Conservation (phyloP, 2,888 invertebrate species). For the Ophion ellenae region DNA sequence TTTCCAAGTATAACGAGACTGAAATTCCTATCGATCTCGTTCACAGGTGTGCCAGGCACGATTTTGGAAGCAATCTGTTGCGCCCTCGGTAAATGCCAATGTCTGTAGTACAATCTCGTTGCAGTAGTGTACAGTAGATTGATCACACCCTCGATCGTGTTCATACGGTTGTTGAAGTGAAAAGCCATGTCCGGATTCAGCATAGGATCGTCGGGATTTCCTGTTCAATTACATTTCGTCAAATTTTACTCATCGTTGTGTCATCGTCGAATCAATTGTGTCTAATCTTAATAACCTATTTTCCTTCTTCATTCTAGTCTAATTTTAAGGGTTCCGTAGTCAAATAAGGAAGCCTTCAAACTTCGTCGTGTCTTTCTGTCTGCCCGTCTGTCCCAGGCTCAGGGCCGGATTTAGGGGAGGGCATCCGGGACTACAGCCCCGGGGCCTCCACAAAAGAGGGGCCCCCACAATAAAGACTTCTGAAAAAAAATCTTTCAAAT, state of each 20-base stretch:
- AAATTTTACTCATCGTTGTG: background rate
- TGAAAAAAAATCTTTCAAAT: too few relatives aligned
- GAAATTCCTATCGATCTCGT: conserved; percentile 77
- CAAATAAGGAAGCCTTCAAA: background rate
- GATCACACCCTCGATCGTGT: conserved; percentile 72
- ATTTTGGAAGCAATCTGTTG: conserved; percentile 76
- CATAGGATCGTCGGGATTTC: conserved; percentile 79
- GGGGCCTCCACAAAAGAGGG: too few relatives aligned
- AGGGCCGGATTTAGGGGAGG: too few relatives aligned
- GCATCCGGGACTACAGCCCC: too few relatives aligned
- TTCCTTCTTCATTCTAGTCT: background rate
- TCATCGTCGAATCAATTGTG: background rate
- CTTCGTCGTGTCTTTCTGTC: too few relatives aligned
- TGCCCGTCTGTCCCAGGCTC: too few relatives aligned
- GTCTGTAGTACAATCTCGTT: conserved; percentile 78
- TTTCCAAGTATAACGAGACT: conserved; percentile 79
- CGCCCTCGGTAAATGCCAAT: conserved; percentile 76
- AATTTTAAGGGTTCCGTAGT: background rate
- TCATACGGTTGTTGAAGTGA: conserved; percentile 77
- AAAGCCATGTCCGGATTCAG: conserved; percentile 81
- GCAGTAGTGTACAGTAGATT: conserved; percentile 78
- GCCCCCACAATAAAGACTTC: too few relatives aligned
- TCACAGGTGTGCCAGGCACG: conserved; percentile 72
- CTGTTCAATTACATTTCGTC: conserved; percentile 62
- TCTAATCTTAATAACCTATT: background rate